Base-by-base conservation (phyloP, 92 coral and sea anemone genomes). In the Palythoa caribaeorum region DNA sequence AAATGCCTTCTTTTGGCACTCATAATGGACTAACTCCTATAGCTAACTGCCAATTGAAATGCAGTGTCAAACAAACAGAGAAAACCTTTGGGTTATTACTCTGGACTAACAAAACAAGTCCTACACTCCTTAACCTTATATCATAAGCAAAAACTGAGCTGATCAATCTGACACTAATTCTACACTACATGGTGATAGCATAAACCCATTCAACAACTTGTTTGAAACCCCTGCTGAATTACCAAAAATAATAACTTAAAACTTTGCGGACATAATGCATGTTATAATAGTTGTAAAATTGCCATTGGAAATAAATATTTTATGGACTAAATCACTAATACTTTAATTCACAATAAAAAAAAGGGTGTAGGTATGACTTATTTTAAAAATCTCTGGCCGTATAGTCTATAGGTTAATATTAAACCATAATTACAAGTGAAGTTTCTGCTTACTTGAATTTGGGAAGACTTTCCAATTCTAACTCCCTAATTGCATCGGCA, bases 31-130 rank as follows among this genome's bases (percentile, higher is more conserved):
- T 57, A 57, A 57, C 65, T 57, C 65, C 65, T 57, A 57, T 57
- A 57, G 65, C 1, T 57, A 57, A 57, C 65, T 57, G 65, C 65
- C 65, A 57, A 57, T 57, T 57, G 65, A 57, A 57, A 57, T 57
- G 65, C 65, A 57, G 65, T 57, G 65, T 57, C 19, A 57, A 57
- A 57, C 65, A 57, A 57, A 57, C 60, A 57, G 65, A 57, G 65
- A 57, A 57, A 57, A 57, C 1, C 65, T 9, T 9, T 57, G 65
- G 65, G 65, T 57, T 57, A 57, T 57, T 57, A 57, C 65, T 57
- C 65, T 57, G 65, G 65, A 57, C 65, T 57, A 57, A 57, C 65
- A 57, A 57, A 57, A 57, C 65, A 57, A 57, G 65, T 57, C 65
- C 65, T 57, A 57, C 65, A 57, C 65, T 57, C 65, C 65, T 57